These are phyloP conservation scores for Myoxocephalus aenaeus DNA, from an alignment of 2,797 vertebrate species.

Conservation along the genomic window DNA sequence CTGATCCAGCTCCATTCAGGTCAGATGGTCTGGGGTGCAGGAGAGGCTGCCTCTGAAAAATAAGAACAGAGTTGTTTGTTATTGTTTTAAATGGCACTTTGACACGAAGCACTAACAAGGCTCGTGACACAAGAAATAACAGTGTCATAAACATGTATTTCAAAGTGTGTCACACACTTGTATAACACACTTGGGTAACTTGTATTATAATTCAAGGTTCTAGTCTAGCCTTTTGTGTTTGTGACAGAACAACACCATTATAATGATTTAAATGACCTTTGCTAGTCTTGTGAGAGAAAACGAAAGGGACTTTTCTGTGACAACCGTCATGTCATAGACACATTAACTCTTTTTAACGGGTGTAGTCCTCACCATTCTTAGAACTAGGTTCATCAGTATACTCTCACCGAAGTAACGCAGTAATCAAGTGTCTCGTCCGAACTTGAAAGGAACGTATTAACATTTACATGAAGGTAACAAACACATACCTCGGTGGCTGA, in stretches of 20 bases:
- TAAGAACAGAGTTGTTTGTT: slow-evolving; percentile 16
- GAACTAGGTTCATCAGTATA: not conserved
- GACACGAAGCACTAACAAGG: not conserved
- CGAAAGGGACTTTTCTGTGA: not conserved
- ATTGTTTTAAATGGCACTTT: not conserved
- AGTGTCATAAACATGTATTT: not conserved
- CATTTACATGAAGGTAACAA: not conserved
- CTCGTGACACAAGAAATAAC: not conserved
- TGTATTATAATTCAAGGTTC: not conserved
- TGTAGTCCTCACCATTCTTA: too few relatives aligned
- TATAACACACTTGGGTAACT: not conserved
- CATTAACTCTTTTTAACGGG: not conserved
- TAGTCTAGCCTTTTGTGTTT: not conserved
- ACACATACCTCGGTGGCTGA: slow-evolving; percentile 70
- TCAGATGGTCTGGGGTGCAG: slow-evolving; percentile 53
- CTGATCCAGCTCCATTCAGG: slow-evolving; percentile 68
- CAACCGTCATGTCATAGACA: not conserved
- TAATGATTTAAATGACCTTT: not conserved
- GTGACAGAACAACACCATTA: not conserved
- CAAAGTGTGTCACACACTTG: not conserved
- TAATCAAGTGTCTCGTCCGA: not conserved
- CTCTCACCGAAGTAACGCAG: not conserved
- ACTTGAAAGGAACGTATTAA: not conserved
- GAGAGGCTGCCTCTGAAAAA: slow-evolving; percentile 79
- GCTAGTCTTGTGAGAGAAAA: not conserved